Percentiles rank a stretch among this genome's conserved stretches.
Evolutionary conservation across 2,888 invertebrate genomes (phyloP).

Genomic region (Ennomos quercinarius): DNA sequence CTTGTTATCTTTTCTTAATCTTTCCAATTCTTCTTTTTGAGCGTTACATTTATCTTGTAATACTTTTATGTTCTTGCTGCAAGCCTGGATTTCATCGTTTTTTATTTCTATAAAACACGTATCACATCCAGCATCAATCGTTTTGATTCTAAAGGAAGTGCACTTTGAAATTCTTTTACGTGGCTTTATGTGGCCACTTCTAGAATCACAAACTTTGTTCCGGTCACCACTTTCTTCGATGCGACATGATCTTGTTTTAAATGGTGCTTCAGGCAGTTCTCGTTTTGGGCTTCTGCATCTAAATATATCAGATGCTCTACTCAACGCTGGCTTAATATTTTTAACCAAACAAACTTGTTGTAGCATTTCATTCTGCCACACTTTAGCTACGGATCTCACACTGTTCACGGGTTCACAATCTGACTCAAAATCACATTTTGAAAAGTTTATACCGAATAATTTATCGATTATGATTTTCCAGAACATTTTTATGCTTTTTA

Average conservation of each 20-base stretch:
- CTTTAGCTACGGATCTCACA: slow-evolving; percentile 58
- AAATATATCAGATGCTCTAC: slow-evolving; percentile 23
- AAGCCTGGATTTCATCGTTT: slow-evolving; percentile 44
- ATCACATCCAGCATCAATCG: slow-evolving; percentile 53
- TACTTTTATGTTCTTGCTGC: slow-evolving; percentile 51
- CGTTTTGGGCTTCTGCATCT: slow-evolving; percentile 13
- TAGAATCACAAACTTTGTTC: neutral
- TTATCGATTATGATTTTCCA: slow-evolving; percentile 75
- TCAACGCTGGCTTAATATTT: slow-evolving; percentile 49
- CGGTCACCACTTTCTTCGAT: slow-evolving; percentile 9
- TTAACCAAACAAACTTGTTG: slow-evolving; percentile 64
- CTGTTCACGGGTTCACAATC: slow-evolving; percentile 45
- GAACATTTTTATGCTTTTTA: slow-evolving; percentile 77
- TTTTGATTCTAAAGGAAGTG: slow-evolving; percentile 50
- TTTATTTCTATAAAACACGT: slow-evolving; percentile 43
- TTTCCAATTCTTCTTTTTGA: slow-evolving; percentile 63
- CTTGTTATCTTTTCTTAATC: slow-evolving; percentile 62
- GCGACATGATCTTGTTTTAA: slow-evolving; percentile 16
- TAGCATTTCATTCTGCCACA: slow-evolving; percentile 69
- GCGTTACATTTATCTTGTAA: slow-evolving; percentile 54
- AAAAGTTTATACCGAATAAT: slow-evolving; percentile 61
- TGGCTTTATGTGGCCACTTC: slow-evolving; percentile 8
- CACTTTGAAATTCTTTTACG: slow-evolving; percentile 48
- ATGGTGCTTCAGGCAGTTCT: slow-evolving; percentile 9
- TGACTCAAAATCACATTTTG: slow-evolving; percentile 47